Conservation (phyloP, 1,140 invertebrate species). For the Tribolium castaneum region DNA sequence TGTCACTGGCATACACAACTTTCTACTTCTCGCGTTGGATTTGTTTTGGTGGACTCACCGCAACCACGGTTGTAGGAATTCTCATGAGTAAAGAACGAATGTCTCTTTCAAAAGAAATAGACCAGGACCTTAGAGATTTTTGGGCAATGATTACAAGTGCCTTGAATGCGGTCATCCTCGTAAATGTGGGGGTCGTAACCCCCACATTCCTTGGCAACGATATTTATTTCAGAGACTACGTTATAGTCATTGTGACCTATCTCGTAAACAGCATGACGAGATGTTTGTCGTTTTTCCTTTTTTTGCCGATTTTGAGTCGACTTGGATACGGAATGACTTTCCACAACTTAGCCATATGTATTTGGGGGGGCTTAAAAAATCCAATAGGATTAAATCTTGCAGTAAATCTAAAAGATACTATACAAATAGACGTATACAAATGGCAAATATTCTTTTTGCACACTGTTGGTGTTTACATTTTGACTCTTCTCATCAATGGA, state of each 20-base stretch:
- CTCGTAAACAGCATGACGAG: background rate
- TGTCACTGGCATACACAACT: background rate
- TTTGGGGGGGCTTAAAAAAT: background rate
- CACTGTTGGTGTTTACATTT: background rate
- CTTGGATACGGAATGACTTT: background rate
- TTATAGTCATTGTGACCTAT: background rate
- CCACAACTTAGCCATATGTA: background rate
- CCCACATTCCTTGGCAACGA: background rate
- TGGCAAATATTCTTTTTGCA: constrained; percentile 10
- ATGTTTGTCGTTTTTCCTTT: background rate
- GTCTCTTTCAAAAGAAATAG: background rate
- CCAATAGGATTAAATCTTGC: background rate
- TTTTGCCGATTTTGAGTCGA: background rate
- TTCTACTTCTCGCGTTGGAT: background rate
- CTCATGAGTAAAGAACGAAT: background rate
- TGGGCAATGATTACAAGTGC: background rate
- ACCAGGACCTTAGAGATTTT: background rate
- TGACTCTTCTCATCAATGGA: constrained; percentile 63
- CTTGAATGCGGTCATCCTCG: background rate
- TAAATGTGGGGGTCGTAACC: background rate
- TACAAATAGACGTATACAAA: background rate
- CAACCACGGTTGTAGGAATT: background rate
- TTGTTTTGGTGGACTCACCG: background rate
- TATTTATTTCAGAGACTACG: background rate
- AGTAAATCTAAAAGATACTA: background rate